These are phyloP conservation scores for Hemiprocne comata DNA, from an alignment of 2,113 vertebrate species.

Conservation along the genomic window DNA sequence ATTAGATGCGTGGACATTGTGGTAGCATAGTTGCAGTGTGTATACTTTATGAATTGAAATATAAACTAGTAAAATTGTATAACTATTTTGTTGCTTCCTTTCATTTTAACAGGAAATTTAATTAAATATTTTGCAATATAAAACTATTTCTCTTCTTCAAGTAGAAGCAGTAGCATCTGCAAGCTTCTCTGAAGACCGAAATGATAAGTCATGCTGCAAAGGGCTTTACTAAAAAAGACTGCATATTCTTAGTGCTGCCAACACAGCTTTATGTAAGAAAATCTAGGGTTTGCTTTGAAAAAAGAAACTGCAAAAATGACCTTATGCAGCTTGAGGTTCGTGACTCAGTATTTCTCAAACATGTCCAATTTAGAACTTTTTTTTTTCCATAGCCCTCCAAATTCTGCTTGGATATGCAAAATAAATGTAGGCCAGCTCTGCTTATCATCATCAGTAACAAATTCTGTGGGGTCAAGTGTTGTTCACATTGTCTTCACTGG, in stretches of 20 bases:
- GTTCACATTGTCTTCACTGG: background rate
- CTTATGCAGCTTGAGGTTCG: conserved; percentile 45
- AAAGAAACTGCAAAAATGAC: conserved; percentile 47
- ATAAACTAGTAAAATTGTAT: conserved; percentile 89
- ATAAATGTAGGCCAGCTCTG: conserved; percentile 19
- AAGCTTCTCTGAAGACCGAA: background rate
- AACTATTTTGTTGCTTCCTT: conserved; percentile 74
- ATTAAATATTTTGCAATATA: conserved; percentile 77
- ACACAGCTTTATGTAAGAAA: conserved; percentile 40
- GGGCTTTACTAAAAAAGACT: conserved; percentile 63
- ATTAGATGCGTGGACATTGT: conserved; percentile 91
- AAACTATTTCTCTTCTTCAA: conserved; percentile 27
- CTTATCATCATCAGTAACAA: background rate
- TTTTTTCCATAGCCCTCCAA: background rate
- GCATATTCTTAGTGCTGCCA: conserved; percentile 32
- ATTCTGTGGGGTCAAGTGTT: background rate
- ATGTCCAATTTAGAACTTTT: conserved; percentile 26
- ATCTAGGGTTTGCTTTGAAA: conserved; percentile 34
- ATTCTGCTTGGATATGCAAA: conserved; percentile 59
- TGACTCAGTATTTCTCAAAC: conserved; percentile 57
- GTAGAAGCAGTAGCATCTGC: conserved; percentile 17
- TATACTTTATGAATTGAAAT: conserved; percentile 92
- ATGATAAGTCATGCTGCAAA: conserved; percentile 19
- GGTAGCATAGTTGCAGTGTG: conserved; percentile 93
- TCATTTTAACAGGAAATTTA: conserved; percentile 72